Percentiles rank a stretch among this genome's conserved stretches.
These are phyloP conservation scores for Mus musculus DNA, from an alignment of 2,113 vertebrate species.

Conservation along the genomic window GRCm39 chr11:81870001-81870500, in stretches of 20 bases:
- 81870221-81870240: fast-evolving
- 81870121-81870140: too few species aligned
- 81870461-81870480: not conserved
- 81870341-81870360: not conserved
- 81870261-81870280: not conserved
- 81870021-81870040: not conserved
- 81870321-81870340: fast-evolving
- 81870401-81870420: not conserved
- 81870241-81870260: not conserved
- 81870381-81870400: not conserved
- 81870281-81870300: too few species aligned
- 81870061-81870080: too few species aligned
- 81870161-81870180: not conserved
- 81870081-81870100: too few species aligned
- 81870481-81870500: not conserved
- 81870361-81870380: not conserved
- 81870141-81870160: not conserved
- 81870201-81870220: not conserved
- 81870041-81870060: too few species aligned
- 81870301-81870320: too few species aligned
- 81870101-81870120: not conserved
- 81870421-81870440: not conserved
- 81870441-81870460: not conserved
- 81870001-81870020: not conserved
- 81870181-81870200: not conserved